phyloP scores from a whole-genome alignment of 2,888 invertebrate genomes.

The Cryptocephalus primarius region DNA sequence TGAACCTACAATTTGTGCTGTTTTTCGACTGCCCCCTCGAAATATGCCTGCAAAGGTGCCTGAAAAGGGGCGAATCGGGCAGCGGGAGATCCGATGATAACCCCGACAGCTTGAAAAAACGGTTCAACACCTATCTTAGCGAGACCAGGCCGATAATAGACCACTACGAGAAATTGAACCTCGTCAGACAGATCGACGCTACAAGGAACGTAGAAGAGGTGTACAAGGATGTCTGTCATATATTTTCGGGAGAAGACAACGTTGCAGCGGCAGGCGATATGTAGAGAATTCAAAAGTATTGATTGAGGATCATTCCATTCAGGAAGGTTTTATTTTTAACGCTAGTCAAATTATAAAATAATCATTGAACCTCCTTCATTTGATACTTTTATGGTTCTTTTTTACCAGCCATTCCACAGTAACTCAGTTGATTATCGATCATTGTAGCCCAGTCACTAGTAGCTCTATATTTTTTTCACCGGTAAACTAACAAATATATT shows the following conservation, averaged over 20 bases:
- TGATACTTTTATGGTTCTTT: too few relatives aligned
- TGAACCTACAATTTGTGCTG: slow-evolving; percentile 75
- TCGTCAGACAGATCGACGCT: slow-evolving; percentile 70
- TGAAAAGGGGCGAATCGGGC: slow-evolving; percentile 76
- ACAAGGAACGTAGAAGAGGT: slow-evolving; percentile 56
- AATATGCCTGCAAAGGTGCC: slow-evolving; percentile 74
- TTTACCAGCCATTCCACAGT: too few relatives aligned
- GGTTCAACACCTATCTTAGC: slow-evolving; percentile 74
- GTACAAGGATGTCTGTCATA: slow-evolving; percentile 24
- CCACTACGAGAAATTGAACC: slow-evolving; percentile 57
- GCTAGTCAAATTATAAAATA: too few relatives aligned
- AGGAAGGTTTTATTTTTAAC: too few relatives aligned
- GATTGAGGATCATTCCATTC: too few relatives aligned
- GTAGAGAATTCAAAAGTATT: too few relatives aligned
- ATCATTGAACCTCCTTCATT: too few relatives aligned
- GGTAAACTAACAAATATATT: too few relatives aligned
- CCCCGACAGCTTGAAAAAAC: slow-evolving; percentile 71
- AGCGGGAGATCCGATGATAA: slow-evolving; percentile 96
- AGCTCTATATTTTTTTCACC: too few relatives aligned
- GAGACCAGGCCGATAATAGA: slow-evolving; percentile 87
- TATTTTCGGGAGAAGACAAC: neutral
- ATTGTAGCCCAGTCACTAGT: too few relatives aligned
- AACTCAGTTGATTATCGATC: too few relatives aligned
- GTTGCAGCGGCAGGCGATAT: neutral
- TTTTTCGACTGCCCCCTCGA: slow-evolving; percentile 75